Conservation (phyloP, 2,797 vertebrate species). For the Nasua narica region DNA sequence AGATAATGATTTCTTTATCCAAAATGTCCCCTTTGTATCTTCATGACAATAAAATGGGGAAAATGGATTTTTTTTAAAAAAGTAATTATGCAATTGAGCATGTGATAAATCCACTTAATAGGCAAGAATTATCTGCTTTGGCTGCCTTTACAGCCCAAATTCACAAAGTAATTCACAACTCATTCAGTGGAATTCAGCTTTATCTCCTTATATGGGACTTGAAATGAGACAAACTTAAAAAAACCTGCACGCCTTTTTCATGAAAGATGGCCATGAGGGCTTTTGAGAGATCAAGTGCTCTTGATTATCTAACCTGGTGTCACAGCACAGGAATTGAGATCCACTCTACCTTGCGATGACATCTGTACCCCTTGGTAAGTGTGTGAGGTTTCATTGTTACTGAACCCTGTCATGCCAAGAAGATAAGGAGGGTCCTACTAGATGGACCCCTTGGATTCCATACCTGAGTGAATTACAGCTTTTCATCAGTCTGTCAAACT, state of each 20-base stretch:
- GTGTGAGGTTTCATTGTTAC: not conserved
- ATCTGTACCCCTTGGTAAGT: not conserved
- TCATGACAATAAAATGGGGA: slow-evolving; percentile 70
- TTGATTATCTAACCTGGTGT: not conserved
- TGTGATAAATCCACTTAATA: slow-evolving; percentile 49
- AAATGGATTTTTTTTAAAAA: slow-evolving; percentile 78
- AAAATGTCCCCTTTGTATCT: slow-evolving; percentile 62
- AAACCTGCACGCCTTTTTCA: not conserved
- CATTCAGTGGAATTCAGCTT: slow-evolving; percentile 10
- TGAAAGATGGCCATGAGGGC: not conserved
- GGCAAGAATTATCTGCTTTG: slow-evolving; percentile 43
- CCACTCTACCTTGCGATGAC: not conserved
- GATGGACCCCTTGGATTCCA: not conserved
- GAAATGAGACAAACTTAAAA: slow-evolving; percentile 4
- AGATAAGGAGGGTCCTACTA: not conserved
- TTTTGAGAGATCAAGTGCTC: not conserved
- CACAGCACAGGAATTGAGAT: not conserved
- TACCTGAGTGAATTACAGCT: not conserved
- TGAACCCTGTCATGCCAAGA: not conserved
- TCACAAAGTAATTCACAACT: slow-evolving; percentile 34
- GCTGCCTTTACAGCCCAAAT: slow-evolving; percentile 5
- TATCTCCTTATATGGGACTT: not conserved
- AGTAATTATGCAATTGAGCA: slow-evolving; percentile 87
- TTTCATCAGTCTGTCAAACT: not conserved
- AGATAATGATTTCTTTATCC: slow-evolving; percentile 83